Evolutionary conservation across 2,113 vertebrate genomes (phyloP).

Genomic region (Chlorodrepanis virens): DNA sequence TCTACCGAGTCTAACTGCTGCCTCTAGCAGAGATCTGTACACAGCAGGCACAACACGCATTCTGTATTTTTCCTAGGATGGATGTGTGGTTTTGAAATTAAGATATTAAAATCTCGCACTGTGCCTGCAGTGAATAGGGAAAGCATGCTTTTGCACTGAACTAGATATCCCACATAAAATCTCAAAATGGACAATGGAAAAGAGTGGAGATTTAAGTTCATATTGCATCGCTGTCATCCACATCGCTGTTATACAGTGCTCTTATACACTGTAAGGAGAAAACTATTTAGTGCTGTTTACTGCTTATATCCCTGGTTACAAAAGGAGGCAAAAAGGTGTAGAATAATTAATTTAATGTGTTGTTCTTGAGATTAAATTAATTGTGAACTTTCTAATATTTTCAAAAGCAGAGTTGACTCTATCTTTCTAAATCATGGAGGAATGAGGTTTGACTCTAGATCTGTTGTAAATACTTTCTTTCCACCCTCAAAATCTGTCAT

Average conservation of each 20-base stretch:
- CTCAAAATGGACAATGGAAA: background rate
- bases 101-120: background rate
- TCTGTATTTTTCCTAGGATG: background rate
- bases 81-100: background rate
- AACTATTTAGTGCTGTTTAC: background rate
- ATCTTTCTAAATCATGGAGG: background rate
- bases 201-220: background rate
- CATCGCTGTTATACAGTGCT: background rate
- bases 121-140: background rate
- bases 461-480: background rate
- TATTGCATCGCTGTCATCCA: background rate
- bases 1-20: background rate
- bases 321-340: rapidly evolving
- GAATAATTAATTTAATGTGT: background rate
- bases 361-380: background rate
- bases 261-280: background rate
- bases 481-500: background rate
- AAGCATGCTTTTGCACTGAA: background rate
- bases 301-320: background rate
- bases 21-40: background rate
- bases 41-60: background rate
- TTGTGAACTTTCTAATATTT: background rate
- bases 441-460: background rate
- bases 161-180: background rate
- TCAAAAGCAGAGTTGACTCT: background rate